Base-by-base conservation (phyloP, 2,888 invertebrate species). In the Pachliopta kotzebuea region DNA sequence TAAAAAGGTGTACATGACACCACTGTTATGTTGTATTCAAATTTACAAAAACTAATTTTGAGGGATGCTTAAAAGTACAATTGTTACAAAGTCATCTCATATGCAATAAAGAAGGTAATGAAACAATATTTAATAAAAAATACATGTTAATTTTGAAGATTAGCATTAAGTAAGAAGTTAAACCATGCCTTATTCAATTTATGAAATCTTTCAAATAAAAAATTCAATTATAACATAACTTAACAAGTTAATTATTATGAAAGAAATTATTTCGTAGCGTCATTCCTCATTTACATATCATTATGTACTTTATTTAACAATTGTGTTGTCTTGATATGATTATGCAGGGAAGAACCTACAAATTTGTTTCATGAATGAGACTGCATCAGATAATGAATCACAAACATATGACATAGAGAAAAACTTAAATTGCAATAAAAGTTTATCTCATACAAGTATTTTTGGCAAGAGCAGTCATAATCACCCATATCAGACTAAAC, bases 331-430 rank as follows among this genome's bases (percentile, higher is more conserved):
- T 69, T 83, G 75, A 72, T 80, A 76, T 77, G 71, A 73, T 72
- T 75, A 85, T 84, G 29, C 85, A 96, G 96, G 97, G 73, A 97
- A 96, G 95, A 98, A 97, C 91, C 94, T 98, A 60, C 98, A 98
- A 93, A 97, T 98, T 78, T 98, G 98, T 92, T 98, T 98, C 88
- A 97, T 98, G 96, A 98, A 98, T 85, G 98, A 98, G 85, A 96
- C 96, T 63, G 95, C 95, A 67, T 96, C 96, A 60, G 96, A 97
- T 84, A 95, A 94, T 76, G 96, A 96, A 84, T 96, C 96, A 74
- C 95, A 95, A 71, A 93, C 93, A 70, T 95, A 95, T 63, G 96
- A 96, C 76, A 93, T 94, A 70, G 96, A 96, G 83, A 93, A 76
- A 79, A 89, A 80, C 77, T 71, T 80, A 68, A 84, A 77, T 73